Conservation (phyloP, 2,113 vertebrate genomes). For the sheep (Ovis aries) region ARS-UI_Ramb_v3.0 NC_056058.1:85431001-85431500, state of each 20-base stretch:
- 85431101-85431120: conserved; percentile 7
- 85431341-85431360: conserved; percentile 28
- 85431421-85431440: neutral
- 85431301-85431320: conserved; percentile 44
- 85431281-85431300: conserved; percentile 42
- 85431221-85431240: conserved; percentile 52
- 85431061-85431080: conserved; percentile 13
- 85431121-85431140: conserved; percentile 25
- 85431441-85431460: neutral
- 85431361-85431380: conserved; percentile 2
- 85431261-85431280: conserved; percentile 59
- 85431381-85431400: neutral
- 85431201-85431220: conserved; percentile 43
- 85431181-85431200: conserved; percentile 58
- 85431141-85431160: neutral
- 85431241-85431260: conserved; percentile 43
- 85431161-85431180: conserved; percentile 33
- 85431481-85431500: neutral
- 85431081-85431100: neutral
- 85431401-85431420: neutral
- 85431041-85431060: conserved; percentile 53
- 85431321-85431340: neutral
- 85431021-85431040: conserved; percentile 41
- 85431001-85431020: neutral
- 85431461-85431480: neutral